Conservation (phyloP, 2,797 vertebrate genomes). For the Phyllotis vaccarum region DNA sequence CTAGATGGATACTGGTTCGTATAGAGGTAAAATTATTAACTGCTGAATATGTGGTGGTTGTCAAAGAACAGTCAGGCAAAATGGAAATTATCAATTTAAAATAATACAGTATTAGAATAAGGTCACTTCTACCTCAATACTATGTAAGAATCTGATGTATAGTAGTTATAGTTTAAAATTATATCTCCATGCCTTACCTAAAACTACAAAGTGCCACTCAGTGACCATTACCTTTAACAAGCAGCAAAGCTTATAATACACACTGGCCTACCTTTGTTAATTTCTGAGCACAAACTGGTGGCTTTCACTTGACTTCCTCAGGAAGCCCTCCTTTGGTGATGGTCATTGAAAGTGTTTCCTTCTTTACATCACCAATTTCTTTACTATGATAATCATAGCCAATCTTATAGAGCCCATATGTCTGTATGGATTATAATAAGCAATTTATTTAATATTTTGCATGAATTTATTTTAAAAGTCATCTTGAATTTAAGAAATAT, state of each 20-base stretch:
- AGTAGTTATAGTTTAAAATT: constrained; percentile 3
- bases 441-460: constrained; percentile 15
- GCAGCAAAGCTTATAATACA: background rate
- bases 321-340: background rate
- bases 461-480: constrained; percentile 54
- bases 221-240: background rate
- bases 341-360: background rate
- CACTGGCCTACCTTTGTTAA: constrained; percentile 4
- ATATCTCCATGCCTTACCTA: background rate
- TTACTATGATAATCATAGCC: constrained; percentile 7
- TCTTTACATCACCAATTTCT: background rate
- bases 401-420: constrained; percentile 8
- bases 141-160: background rate
- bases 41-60: background rate
- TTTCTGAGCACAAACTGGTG: background rate
- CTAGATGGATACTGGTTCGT: background rate
- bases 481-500: constrained; percentile 55
- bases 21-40: background rate
- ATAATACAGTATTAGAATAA: background rate
- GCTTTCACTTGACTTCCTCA: background rate
- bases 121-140: background rate
- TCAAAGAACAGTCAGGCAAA: constrained; percentile 21
- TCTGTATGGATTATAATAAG: constrained; percentile 17
- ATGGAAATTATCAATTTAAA: constrained; percentile 23
- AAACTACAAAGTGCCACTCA: background rate